A percentile compares a stretch with the other conserved stretches of the same genome.
Conservation (phyloP, 1,140 invertebrate species). For the Cydia pomonella region DNA sequence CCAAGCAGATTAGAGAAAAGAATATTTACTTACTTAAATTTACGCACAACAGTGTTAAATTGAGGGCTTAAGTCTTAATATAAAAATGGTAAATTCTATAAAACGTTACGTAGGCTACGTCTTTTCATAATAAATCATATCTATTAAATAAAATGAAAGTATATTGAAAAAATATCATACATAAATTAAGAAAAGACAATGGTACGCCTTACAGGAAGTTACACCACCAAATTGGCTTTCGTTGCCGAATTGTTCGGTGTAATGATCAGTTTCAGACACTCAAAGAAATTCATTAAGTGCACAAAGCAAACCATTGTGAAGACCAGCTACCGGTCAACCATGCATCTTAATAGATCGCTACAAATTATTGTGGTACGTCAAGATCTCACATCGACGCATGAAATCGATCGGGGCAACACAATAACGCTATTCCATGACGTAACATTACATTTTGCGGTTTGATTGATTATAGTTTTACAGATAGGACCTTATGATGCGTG, state of each 20-base stretch:
- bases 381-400: slow-evolving; percentile 47
- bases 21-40: too few species aligned
- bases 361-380: slow-evolving; percentile 43
- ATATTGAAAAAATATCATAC: too few species aligned
- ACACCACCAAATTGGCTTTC: slow-evolving; percentile 30
- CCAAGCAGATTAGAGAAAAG: too few species aligned
- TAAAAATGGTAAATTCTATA: too few species aligned
- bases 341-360: slow-evolving; percentile 43
- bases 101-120: too few species aligned
- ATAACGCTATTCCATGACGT: slow-evolving; percentile 49
- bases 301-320: slow-evolving; percentile 50
- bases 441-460: slow-evolving; percentile 47
- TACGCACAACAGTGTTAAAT: too few species aligned
- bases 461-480: slow-evolving; percentile 49
- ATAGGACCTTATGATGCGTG: slow-evolving; percentile 40
- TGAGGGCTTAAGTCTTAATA: too few species aligned
- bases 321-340: slow-evolving; percentile 23
- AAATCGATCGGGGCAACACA: slow-evolving; percentile 56
- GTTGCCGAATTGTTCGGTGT: slow-evolving; percentile 40
- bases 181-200: too few species aligned
- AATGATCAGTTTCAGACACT: slow-evolving; percentile 41
- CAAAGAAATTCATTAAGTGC: slow-evolving; percentile 45
- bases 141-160: too few species aligned
- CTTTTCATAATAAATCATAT: too few species aligned
- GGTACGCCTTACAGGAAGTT: slow-evolving; percentile 33